Base-by-base conservation (phyloP, 1,140 invertebrate species). In the Drosophila quadrilineata region DNA sequence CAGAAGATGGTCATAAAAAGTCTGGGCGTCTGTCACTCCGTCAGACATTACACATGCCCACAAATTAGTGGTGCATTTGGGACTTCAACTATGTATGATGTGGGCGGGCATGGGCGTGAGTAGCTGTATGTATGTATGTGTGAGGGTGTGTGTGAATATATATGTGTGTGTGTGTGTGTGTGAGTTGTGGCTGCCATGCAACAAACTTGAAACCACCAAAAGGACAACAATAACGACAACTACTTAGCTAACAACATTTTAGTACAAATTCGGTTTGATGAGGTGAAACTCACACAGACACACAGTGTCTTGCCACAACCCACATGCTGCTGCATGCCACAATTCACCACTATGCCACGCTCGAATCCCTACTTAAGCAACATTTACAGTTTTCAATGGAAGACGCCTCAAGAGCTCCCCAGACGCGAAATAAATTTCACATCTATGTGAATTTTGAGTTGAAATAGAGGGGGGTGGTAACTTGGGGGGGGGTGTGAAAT, bases 11-110 rank as follows among this genome's bases (percentile, higher is more conserved):
- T 48, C 60, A 64, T 64, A 64, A 75, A 75, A 75, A 58, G 59
- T 17, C 21, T 36, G 57, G n/a, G n/a, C n/a, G n/a, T n/a, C n/a
- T n/a, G n/a, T n/a, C n/a, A n/a, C n/a, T n/a, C n/a, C n/a, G n/a
- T 31, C 52, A 48, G 56, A 38, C 59, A 63, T 63, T 73, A 35
- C 75, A 69, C 69, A 77, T 68, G 75, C 63, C 75, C 74, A 79
- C 70, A 77, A 77, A 77, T 77, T 77, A 79, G 70, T 77, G 70
- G 75, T 54, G 46, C 75, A 74, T 79, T 77, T 74, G 70, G 65
- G 75, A 77, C 50, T 49, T 29, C 36, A 64, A 57, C 66, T 50
- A 49, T 58, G 36, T 62, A 35, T 16, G 19, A 6, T 6, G 41
- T 19, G 28, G n/a, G 9, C n/a, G 6, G 0, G 1, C 31, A 35